Evolutionary conservation across 2,888 invertebrate genomes (phyloP), one percentile per base, ranked within the genome.

Genomic region (Aleiodes leptofemur): DNA sequence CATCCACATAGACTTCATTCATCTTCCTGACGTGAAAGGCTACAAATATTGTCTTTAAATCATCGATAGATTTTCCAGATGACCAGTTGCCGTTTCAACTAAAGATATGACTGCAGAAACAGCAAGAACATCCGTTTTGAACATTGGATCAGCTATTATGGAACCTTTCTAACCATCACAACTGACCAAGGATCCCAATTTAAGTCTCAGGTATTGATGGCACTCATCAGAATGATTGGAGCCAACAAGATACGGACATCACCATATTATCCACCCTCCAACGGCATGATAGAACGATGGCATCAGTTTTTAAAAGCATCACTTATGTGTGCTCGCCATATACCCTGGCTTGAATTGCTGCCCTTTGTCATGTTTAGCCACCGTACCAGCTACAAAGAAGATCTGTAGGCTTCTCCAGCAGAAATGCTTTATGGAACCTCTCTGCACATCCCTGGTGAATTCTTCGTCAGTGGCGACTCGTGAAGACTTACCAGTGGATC

Each of bases 101-200:
- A n/a, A n/a, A n/a, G n/a, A 34, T 34, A 34, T 34, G 34, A 34
- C 34, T 34, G 34, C 34, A 34, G 34, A 34, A 6, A 34, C 34
- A 4, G 6, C 34, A 56, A 23, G 59, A 0, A 56, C 31, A n/a
- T 48, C 71, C 1, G 50, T 61, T 8, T 59, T 61, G n/a, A 34
- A 59, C 29, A 23, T 31, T 87, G 85, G 85, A 79, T 88, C 4
- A 59, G 83, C 3, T 76, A 83, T 7, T 88, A 83, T 72, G 85
- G 86, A 7, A 73, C 79, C 4, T 86, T 86, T 0, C 56, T 68
- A 6, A 64, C 74, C 16, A 80, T 87, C 9, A 83, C 84, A 0
- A 82, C 85, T 9, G 86, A 87, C 75, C 83, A 82, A 72, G 85
- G 84, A 0, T 57, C 80, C 3, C 81, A 86, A 59, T 84, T 86